Conservation (phyloP, 2,888 invertebrate species). For the Sinhomidia bicolor region DNA sequence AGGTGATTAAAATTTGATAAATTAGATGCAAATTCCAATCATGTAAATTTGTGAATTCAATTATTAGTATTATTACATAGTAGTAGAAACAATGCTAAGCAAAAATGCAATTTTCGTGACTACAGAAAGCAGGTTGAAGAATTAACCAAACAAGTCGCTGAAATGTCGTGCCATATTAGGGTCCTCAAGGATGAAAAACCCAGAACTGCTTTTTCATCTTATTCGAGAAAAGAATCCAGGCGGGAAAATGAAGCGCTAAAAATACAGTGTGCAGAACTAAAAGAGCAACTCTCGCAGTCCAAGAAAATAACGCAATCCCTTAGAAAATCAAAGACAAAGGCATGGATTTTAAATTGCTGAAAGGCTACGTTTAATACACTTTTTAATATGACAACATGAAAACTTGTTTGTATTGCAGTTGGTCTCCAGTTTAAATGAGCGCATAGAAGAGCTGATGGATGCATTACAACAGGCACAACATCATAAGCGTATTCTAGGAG, state of each 20-base stretch:
- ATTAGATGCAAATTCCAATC: too few relatives aligned
- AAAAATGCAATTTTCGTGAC: too few relatives aligned
- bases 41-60: too few relatives aligned
- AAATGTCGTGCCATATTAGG: conserved; percentile 21
- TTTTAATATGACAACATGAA: too few relatives aligned
- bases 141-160: conserved; percentile 3
- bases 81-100: too few relatives aligned
- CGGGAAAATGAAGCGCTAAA: conserved; percentile 60
- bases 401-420: too few relatives aligned
- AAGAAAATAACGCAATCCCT: conserved; percentile 47
- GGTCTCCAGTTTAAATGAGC: conserved; percentile 59
- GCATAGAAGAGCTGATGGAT: conserved; percentile 75
- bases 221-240: background rate
- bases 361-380: too few relatives aligned
- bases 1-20: too few relatives aligned
- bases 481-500: conserved; percentile 74
- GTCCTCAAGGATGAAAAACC: background rate
- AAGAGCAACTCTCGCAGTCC: conserved; percentile 45
- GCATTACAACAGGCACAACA: conserved; percentile 74
- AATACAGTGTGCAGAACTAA: conserved; percentile 60
- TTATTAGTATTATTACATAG: too few relatives aligned
- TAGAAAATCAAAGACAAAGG: conserved; percentile 65
- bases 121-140: conserved; percentile 42
- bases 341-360: too few relatives aligned
- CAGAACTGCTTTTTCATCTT: background rate